Base-by-base conservation (phyloP, 92 coral and sea anemone genomes). In the Ricordea florida region DNA sequence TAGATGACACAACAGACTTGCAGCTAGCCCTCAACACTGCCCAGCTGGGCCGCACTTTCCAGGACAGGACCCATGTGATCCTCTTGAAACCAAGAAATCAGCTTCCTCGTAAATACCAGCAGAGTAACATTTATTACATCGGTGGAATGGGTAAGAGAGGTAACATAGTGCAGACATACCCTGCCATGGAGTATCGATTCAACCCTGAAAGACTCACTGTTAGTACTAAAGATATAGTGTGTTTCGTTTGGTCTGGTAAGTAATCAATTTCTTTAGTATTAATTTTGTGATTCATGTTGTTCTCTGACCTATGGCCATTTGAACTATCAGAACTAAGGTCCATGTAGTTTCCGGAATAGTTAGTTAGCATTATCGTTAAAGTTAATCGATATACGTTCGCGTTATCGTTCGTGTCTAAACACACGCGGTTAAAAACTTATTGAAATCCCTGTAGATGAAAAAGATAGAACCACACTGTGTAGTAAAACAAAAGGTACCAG, bases 131-230 rank as follows among this genome's bases (percentile, higher is more conserved):
- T 14, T 63, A 35, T 33, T 75, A 75, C 73, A 75, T 75, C 49
- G 81, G 58, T 4, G 81, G 81, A 63, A 75, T 75, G 73, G 83
- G 80, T n/a, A 72, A 72, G 57, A 72, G 80, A 58, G 80, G 80
- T 8, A 72, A 72, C 58, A 72, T 72, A 35, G 83, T 77, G 27
- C 83, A 77, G 77, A 33, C 76, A 20, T 77, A 77, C 22, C 83
- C 83, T 13, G 83, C 83, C 57, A 66, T 77, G 83, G 83, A 77
- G 52, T 77, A 77, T 77, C 76, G 76, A 41, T 77, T 77, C 65
- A 38, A 34, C 20, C 83, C 83, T 56, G 76, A 77, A 34, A 72
- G 81, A 55, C 27, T 75, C 21, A 17, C 44, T 3, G 74, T 75
- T 28, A 75, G 72, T 16, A 62, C 61, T 14, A 28, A 75, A 10